Percentiles rank a stretch among this genome's conserved stretches.
Evolutionary conservation across 2,888 invertebrate species (phyloP).

Genomic region (Drosophila nr. medialis): DNA sequence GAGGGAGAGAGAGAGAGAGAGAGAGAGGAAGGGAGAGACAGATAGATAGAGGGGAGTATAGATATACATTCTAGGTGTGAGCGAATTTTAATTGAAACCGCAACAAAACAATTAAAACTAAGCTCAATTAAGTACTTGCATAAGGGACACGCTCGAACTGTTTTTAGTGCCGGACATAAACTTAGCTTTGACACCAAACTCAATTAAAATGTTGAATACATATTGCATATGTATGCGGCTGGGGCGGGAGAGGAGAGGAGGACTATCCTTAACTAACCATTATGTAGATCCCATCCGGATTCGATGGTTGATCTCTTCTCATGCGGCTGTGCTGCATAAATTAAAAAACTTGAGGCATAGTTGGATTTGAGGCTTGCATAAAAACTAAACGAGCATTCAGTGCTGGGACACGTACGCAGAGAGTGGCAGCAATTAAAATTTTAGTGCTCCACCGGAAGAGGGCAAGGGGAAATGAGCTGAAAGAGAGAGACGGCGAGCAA

Average conservation of each 20-base stretch:
- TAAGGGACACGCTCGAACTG: slow-evolving; percentile 24
- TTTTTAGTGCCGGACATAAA: slow-evolving; percentile 54
- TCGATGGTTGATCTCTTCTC: neutral
- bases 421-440: slow-evolving; percentile 78
- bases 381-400: slow-evolving; percentile 74
- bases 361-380: slow-evolving; percentile 38
- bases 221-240: slow-evolving; percentile 66
- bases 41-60: too few species aligned
- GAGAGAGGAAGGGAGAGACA: too few species aligned
- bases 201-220: slow-evolving; percentile 75
- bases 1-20: too few species aligned
- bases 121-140: slow-evolving; percentile 38
- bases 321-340: slow-evolving; percentile 65
- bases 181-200: slow-evolving; percentile 75
- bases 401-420: slow-evolving; percentile 64
- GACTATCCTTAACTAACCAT: slow-evolving; percentile 60
- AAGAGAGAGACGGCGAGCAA: neutral
- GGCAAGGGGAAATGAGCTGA: neutral
- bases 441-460: slow-evolving; percentile 55
- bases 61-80: slow-evolving; percentile 26
- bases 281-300: slow-evolving; percentile 25
- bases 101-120: slow-evolving; percentile 75
- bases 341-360: slow-evolving; percentile 69
- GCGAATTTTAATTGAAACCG: slow-evolving; percentile 76
- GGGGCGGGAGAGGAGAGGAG: slow-evolving; percentile 1